Evolutionary conservation across 2,797 vertebrate genomes (phyloP), one percentile per base, ranked within the genome.

Genomic region (Thaleichthys pacificus): DNA sequence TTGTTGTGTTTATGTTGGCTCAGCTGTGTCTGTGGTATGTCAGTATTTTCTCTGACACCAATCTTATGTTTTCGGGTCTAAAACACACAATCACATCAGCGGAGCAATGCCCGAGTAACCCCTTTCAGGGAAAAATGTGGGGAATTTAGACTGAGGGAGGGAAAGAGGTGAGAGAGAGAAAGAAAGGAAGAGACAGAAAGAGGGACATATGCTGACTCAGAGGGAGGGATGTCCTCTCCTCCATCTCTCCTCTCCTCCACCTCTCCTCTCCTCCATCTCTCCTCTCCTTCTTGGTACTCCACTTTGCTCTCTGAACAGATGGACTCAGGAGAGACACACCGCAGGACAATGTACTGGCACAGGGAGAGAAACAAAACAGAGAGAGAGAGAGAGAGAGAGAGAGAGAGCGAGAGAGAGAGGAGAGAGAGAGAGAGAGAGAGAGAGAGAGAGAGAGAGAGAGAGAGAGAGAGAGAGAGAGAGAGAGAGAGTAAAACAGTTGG

Each of bases 201-300:
- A 54, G 61, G 60, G 61, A 72, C 82, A 93, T 89, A 91, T 93
- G 91, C 90, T 92, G 71, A 84, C 90, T 86, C 92, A 86, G 91
- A 90, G 90, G 92, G 91, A 87, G 89, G 89, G 73, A 86, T 87
- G 80, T 84, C 79, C 89, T 89, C 84, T 81, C 84, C 81, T 75
- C 70, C 51, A 32, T 35, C 30, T 81, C 86, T 81, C 85, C 81
- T 81, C 76, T 69, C 79, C 72, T 76, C 71, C 68, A 26, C 2
- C 22, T 24, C 22, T 84, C 78, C 89, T 89, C 84, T 81, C 84
- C 81, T 75, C 68, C 51, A 35, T 35, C 47, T 81, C 86, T 81
- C 85, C 80, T 81, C 76, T 69, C 79, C 71, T 76, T 70, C 68
- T 80, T 61, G n/a, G 5, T 26, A 72, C 72, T 74, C 74, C 63